A percentile compares a stretch with the other conserved stretches of the same genome.
Conservation (phyloP, 2,888 invertebrate genomes). For the Cepaea hortensis region DNA sequence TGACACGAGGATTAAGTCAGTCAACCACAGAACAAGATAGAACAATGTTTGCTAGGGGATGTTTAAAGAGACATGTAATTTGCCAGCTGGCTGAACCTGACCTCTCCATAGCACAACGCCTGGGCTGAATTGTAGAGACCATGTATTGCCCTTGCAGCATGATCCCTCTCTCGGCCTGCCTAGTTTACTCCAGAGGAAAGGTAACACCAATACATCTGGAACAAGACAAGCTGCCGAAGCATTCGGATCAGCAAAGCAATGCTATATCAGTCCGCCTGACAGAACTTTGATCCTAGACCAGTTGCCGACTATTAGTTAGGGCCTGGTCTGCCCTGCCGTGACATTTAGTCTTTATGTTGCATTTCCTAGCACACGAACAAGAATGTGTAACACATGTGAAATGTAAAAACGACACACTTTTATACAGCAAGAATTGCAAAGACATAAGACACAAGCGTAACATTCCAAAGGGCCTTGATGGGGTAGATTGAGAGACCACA, state of each 20-base stretch:
- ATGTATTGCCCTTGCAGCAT: too few relatives aligned
- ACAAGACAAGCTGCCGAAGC: too few relatives aligned
- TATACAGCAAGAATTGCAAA: background rate
- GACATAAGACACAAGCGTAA: background rate
- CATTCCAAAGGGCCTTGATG: background rate
- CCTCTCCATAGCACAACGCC: background rate
- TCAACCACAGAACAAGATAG: background rate
- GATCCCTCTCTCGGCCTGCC: too few relatives aligned
- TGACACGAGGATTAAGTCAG: too few relatives aligned
- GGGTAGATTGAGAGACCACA: background rate
- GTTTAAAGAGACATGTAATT: background rate
- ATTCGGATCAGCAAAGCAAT: too few relatives aligned
- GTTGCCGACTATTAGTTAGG: too few relatives aligned
- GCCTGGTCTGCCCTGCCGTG: too few relatives aligned
- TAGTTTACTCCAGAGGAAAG: too few relatives aligned
- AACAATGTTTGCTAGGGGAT: background rate
- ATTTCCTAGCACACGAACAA: background rate
- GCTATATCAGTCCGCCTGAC: too few relatives aligned
- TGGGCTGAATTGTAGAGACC: too few relatives aligned
- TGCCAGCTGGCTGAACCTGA: background rate
- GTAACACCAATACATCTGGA: too few relatives aligned
- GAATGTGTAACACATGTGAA: background rate
- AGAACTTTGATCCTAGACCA: too few relatives aligned
- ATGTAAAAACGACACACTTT: background rate
- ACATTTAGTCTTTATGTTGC: background rate